Base-by-base conservation (phyloP, 2,797 vertebrate genomes). In the Loriculus beryllinus region DNA sequence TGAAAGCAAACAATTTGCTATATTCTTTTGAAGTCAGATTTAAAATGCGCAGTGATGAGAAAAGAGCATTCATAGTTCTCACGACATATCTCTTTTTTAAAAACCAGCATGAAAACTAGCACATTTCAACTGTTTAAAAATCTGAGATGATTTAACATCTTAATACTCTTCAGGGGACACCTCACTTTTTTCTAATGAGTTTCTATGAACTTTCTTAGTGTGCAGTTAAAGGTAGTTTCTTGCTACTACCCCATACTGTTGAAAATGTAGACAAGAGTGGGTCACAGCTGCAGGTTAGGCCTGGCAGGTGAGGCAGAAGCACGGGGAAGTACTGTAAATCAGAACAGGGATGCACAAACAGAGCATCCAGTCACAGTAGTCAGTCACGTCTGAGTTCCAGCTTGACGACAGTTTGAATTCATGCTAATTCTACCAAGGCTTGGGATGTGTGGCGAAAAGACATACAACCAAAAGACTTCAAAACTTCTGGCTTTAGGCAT, bases 1-100 rank as follows among this genome's bases (percentile, higher is more conserved):
- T 96, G 81, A 93, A 88, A 56, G 88, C 86, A 92, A 94, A 63
- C 42, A 13, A 67, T 86, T 93, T 87, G 52, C 71, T 86, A 22
- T 0, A 0, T 60, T 77, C 74, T 75, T 96, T 70, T 91, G 52
- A 86, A 96, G 82, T 69, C 39, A 70, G 21, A 89, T 70, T 85
- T 83, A 70, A 93, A 91, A 91, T 12, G 20, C 26, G 64, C 29
- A 77, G 72, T 37, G 59, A 74, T 47, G 76, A 59, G 31, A 81
- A 86, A 86, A 47, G 31, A 67, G 35, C 35, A 33, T 59, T 81
- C 35, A n/a, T 28, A 51, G 69, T 62, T 78, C 69, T 51, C 67
- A 62, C 2, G 0, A 67, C 7, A 5, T 5, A 10, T 5, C 69
- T 54, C 74, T 26, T 74, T 68, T 31, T 17, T 31, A 77, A 49